These are phyloP conservation scores for Drosophila sucinea DNA, from an alignment of 1,140 invertebrate species.

Conservation along the genomic window DNA sequence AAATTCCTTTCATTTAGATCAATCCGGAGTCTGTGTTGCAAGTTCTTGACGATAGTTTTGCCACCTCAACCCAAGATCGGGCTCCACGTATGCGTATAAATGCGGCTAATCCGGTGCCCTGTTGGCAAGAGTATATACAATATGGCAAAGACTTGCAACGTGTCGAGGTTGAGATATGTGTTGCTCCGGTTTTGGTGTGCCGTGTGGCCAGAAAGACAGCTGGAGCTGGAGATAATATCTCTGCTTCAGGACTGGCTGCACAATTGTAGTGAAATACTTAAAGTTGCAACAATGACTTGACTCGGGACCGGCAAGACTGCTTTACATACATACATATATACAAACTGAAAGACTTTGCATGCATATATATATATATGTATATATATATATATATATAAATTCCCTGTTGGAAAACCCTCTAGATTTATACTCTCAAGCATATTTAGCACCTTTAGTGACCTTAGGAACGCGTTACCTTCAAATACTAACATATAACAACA, in stretches of 20 bases:
- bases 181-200: constrained; percentile 93
- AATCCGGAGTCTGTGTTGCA: constrained; percentile 88
- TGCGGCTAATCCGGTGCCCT: constrained; percentile 90
- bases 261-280: constrained; percentile 85
- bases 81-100: constrained; percentile 86
- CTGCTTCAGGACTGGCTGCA: constrained; percentile 91
- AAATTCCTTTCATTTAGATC: constrained; percentile 84
- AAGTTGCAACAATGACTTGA: constrained; percentile 13
- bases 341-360: constrained; percentile 53
- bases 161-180: constrained; percentile 88
- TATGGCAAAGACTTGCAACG: constrained; percentile 70
- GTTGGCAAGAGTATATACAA: constrained; percentile 89
- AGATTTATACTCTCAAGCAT: constrained; percentile 53
- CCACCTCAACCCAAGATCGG: constrained; percentile 85
- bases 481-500: constrained; percentile 33
- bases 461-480: constrained; percentile 79
- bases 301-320: constrained; percentile 58
- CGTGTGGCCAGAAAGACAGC: constrained; percentile 92
- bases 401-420: constrained; percentile 48
- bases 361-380: constrained; percentile 40
- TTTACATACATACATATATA: constrained; percentile 33
- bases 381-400: constrained; percentile 13
- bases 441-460: constrained; percentile 77
- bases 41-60: constrained; percentile 93
- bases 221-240: constrained; percentile 95